Evolutionary conservation across 2,113 vertebrate genomes (phyloP), one percentile per base, ranked within the genome.

Genomic region (Agelaius tricolor): DNA sequence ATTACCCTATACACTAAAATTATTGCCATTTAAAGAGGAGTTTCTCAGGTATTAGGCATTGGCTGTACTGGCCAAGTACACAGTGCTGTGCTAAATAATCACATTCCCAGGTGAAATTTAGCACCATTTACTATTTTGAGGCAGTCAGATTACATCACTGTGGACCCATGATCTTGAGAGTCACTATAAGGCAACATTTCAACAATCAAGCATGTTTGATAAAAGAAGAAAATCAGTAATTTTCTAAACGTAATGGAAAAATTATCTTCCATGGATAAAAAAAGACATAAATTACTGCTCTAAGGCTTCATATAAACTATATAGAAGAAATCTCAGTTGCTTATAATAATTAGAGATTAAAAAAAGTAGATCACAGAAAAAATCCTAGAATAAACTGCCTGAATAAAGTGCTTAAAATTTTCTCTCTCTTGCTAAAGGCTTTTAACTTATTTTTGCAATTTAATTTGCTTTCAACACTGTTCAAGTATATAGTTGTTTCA

Each of bases 121-220:
- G 68, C 83, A 81, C 47, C 61, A 54, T 47, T 83, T 55, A 69
- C 72, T 93, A 92, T 80, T 90, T 93, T 95, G 89, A 93, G 43
- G 39, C 62, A 79, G 41, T 47, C 31, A 35, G 31, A 43, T 80
- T 54, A 39, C 47, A 49, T 67, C 67, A 76, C 41, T 11, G 0
- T 55, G 33, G 80, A 87, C 46, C 51, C 35, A 10, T 24, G 51
- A 54, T 71, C 44, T 62, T 83, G 62, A 90, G 51, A 69, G 28
- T 37, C 39, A 92, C 28, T 35, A 28, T 54, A 71, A 69, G 18
- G 28, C 31, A 80, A 43, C 21, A 51, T 77, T 92, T 84, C 68
- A 71, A 41, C 28, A 80, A 33, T 59, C 39, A 51, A 84, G 30
- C 13, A 52, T n/a, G 47, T 62, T 79, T 13, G 9, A 61, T 28